Conservation (phyloP, 2,113 vertebrate species). For the Oreochromis spilurus region DNA sequence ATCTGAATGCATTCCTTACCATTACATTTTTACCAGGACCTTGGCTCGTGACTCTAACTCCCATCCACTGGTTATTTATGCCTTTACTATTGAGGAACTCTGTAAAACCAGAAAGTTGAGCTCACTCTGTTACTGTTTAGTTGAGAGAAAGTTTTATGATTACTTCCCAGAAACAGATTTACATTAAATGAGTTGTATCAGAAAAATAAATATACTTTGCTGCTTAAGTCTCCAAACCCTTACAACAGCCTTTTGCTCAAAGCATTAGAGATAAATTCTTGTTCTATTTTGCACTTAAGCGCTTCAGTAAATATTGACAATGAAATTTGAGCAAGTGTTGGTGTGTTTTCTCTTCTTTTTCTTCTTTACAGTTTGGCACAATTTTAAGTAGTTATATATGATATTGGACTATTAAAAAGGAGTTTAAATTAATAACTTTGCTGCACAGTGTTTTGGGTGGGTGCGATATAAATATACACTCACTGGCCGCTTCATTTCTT, state of each 20-base stretch:
- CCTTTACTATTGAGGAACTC: slow-evolving; percentile 66
- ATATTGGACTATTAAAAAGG: neutral
- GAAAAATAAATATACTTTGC: neutral
- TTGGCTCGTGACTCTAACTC: slow-evolving; percentile 87
- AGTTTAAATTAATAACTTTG: neutral
- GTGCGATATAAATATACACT: neutral
- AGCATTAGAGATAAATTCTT: neutral
- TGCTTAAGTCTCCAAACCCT: neutral
- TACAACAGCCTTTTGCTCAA: neutral
- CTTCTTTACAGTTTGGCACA: neutral
- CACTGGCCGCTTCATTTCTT: neutral
- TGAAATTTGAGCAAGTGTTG: neutral
- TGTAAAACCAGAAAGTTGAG: neutral
- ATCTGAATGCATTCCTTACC: slow-evolving; percentile 70
- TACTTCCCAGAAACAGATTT: neutral
- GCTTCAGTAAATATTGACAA: neutral
- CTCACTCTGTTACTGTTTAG: neutral
- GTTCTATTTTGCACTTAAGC: neutral
- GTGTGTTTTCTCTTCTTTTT: neutral
- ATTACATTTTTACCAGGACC: slow-evolving; percentile 89
- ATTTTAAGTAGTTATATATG: neutral
- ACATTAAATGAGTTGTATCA: neutral
- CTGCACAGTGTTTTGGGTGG: neutral
- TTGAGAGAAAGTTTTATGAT: neutral
- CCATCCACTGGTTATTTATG: slow-evolving; percentile 95